Evolutionary conservation across 2,888 invertebrate species (phyloP).

Genomic region (Dolichopus griseipennis): DNA sequence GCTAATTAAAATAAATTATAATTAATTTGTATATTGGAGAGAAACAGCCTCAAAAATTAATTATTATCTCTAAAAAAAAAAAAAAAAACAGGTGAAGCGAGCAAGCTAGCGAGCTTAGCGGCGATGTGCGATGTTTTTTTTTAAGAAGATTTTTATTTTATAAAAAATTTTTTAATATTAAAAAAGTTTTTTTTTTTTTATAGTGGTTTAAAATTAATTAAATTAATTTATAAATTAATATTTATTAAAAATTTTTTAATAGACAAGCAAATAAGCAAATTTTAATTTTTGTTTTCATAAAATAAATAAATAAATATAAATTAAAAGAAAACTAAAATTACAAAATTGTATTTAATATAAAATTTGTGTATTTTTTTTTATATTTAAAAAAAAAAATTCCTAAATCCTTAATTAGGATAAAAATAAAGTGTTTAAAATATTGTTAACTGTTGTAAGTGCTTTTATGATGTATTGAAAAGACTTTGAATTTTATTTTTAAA

Average conservation of each 20-base stretch:
- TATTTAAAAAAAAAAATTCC: too few relatives aligned
- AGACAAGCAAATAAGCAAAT: constrained; percentile 1
- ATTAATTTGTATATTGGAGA: not conserved
- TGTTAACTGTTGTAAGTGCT: too few relatives aligned
- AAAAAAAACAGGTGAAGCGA: not conserved
- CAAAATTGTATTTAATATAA: too few relatives aligned
- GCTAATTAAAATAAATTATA: too few relatives aligned
- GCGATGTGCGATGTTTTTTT: not conserved
- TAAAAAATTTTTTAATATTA: not conserved
- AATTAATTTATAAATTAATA: not conserved
- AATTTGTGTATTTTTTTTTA: too few relatives aligned
- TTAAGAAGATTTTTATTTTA: not conserved
- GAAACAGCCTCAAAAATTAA: not conserved
- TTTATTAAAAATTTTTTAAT: not conserved
- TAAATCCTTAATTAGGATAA: too few relatives aligned
- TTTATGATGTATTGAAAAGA: too few relatives aligned
- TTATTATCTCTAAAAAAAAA: too few relatives aligned
- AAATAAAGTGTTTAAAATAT: too few relatives aligned
- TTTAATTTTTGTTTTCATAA: not conserved
- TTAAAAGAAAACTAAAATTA: too few relatives aligned
- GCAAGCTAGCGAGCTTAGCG: not conserved
- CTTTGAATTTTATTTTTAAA: too few relatives aligned
- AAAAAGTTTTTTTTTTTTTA: constrained; percentile 2
- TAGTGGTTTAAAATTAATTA: not conserved
- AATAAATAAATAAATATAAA: too few relatives aligned